Conservation (phyloP, 2,113 vertebrate genomes). For the Eretmochelys imbricata region DNA sequence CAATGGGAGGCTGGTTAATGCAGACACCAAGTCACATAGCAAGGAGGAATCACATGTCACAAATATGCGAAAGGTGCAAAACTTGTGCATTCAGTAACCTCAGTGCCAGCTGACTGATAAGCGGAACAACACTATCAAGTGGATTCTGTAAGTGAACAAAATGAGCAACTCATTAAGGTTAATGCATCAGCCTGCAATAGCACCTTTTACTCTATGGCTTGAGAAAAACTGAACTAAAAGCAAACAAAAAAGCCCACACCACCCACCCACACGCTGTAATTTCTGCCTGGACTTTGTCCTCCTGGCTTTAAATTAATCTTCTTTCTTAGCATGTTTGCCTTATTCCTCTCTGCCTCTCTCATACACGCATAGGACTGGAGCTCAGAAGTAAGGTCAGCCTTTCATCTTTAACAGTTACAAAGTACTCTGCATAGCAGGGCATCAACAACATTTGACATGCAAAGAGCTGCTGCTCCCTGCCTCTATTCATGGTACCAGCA, state of each 20-base stretch:
- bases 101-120: not conserved
- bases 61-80: constrained; percentile 21
- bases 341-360: not conserved
- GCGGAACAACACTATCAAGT: constrained; percentile 54
- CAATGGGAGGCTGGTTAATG: not conserved
- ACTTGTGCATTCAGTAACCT: constrained; percentile 18
- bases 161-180: constrained; percentile 36
- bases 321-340: not conserved
- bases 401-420: not conserved
- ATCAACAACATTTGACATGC: not conserved
- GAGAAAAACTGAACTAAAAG: not conserved
- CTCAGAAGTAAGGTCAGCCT: fast-evolving
- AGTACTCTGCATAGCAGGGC: not conserved
- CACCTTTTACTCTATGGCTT: not conserved
- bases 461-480: not conserved
- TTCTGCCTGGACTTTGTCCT: not conserved
- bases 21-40: not conserved
- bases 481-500: not conserved
- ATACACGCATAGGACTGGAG: not conserved
- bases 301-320: not conserved
- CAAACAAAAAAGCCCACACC: not conserved
- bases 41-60: constrained; percentile 13
- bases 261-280: not conserved
- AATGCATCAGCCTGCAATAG: not conserved
- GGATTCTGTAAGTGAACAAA: constrained; percentile 18